Evolutionary conservation across 2,888 invertebrate genomes (phyloP).

Genomic region (Drosophila colorata): DNA sequence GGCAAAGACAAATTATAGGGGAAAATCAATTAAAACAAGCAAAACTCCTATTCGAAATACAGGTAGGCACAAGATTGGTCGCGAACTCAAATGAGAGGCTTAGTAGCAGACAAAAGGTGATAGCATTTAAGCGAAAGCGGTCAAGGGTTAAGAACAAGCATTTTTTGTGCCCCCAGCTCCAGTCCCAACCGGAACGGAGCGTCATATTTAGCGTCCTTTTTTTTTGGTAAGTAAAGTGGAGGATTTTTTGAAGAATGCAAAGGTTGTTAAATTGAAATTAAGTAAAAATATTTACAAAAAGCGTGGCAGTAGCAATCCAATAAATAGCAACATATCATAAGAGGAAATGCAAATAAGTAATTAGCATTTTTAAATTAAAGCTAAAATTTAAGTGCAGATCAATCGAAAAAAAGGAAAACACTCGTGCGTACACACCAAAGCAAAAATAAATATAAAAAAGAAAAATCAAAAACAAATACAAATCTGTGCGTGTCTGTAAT

Average conservation of each 20-base stretch:
- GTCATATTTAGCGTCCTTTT: slow-evolving; percentile 51
- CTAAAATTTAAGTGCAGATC: slow-evolving; percentile 48
- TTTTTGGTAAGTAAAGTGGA: slow-evolving; percentile 19
- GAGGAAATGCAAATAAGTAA: slow-evolving; percentile 53
- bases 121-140: slow-evolving; percentile 40
- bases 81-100: slow-evolving; percentile 11
- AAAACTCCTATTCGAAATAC: slow-evolving; percentile 25
- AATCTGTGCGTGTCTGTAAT: slow-evolving; percentile 29
- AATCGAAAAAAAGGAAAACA: slow-evolving; percentile 24
- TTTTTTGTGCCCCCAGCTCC: slow-evolving; percentile 44
- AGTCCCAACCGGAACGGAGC: slow-evolving; percentile 18
- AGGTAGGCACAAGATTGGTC: slow-evolving; percentile 28
- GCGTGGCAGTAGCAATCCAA: slow-evolving; percentile 43
- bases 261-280: slow-evolving; percentile 75
- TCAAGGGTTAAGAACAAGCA: slow-evolving; percentile 51
- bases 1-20: slow-evolving; percentile 11
- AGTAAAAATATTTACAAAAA: slow-evolving; percentile 77
- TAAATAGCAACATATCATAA: slow-evolving; percentile 75
- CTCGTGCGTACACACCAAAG: slow-evolving; percentile 1
- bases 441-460: slow-evolving; percentile 15
- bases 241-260: slow-evolving; percentile 39
- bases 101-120: slow-evolving; percentile 53
- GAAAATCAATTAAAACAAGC: slow-evolving; percentile 40
- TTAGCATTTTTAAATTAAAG: slow-evolving; percentile 56
- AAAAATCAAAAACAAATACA: slow-evolving; percentile 29